Evolutionary conservation across 2,888 invertebrate species (phyloP).

Genomic region (Acleris laterana): DNA sequence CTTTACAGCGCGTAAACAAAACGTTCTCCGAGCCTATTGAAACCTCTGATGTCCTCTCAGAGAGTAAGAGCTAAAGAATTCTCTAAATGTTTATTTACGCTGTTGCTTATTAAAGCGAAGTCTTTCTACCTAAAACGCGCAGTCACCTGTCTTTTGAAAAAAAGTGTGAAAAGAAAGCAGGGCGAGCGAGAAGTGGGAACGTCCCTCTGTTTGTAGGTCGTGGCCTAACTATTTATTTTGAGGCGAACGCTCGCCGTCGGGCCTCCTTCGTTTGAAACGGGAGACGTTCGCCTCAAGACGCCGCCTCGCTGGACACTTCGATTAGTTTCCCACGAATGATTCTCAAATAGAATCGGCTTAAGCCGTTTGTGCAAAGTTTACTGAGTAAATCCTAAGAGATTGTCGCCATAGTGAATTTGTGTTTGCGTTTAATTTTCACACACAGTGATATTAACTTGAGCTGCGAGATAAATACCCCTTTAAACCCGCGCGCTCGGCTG

Average conservation of each 20-base stretch:
- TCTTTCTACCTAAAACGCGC: slow-evolving; percentile 54
- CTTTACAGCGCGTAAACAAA: slow-evolving; percentile 44
- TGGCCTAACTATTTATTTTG: slow-evolving; percentile 53
- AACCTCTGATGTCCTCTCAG: slow-evolving; percentile 37
- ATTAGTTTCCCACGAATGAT: slow-evolving; percentile 24
- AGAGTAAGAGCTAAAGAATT: slow-evolving; percentile 43
- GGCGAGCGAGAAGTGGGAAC: slow-evolving; percentile 55
- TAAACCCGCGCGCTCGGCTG: slow-evolving; percentile 16
- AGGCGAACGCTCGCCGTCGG: slow-evolving; percentile 10
- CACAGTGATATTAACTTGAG: slow-evolving; percentile 33
- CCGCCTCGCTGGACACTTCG: slow-evolving; percentile 15
- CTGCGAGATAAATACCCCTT: slow-evolving; percentile 23
- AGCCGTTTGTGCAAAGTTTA: slow-evolving; percentile 8
- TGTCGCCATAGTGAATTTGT: slow-evolving; percentile 25
- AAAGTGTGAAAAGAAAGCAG: slow-evolving; percentile 61
- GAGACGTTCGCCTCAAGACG: slow-evolving; percentile 23
- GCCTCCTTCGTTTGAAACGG: slow-evolving; percentile 30
- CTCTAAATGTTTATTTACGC: slow-evolving; percentile 56
- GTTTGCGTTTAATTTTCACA: slow-evolving; percentile 34
- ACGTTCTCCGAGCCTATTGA: slow-evolving; percentile 43
- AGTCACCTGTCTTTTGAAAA: slow-evolving; percentile 65
- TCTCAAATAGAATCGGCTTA: slow-evolving; percentile 7
- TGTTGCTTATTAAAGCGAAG: slow-evolving; percentile 41
- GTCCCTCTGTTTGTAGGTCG: slow-evolving; percentile 57
- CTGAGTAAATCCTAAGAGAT: slow-evolving; percentile 17